Evolutionary conservation across 2,113 vertebrate species (phyloP).

Genomic region (Neolamprologus ventralis): DNA sequence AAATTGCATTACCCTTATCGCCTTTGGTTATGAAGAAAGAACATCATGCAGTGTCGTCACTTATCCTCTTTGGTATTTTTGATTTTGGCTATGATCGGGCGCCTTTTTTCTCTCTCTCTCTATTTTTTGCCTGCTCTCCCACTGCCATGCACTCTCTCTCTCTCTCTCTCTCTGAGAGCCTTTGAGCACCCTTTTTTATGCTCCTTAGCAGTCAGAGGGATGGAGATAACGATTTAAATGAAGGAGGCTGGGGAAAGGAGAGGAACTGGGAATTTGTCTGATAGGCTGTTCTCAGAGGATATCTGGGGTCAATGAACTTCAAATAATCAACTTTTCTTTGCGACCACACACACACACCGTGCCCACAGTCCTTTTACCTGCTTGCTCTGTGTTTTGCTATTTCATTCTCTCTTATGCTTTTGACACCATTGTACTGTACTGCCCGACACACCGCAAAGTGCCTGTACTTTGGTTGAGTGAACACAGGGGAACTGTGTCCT

Average conservation of each 20-base stretch:
- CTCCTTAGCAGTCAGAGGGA: conserved; percentile 18
- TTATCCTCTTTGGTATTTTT: conserved; percentile 40
- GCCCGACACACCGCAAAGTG: not conserved
- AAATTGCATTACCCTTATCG: conserved; percentile 1
- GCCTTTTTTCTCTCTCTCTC: not conserved
- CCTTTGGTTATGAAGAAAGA: conserved; percentile 29
- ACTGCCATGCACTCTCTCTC: not conserved
- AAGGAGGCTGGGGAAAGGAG: conserved; percentile 11
- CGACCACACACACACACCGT: not conserved
- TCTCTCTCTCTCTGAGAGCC: not conserved
- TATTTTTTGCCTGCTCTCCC: not conserved
- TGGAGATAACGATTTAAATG: conserved; percentile 43
- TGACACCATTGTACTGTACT: not conserved
- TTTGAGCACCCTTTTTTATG: conserved; percentile 34
- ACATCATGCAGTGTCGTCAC: conserved; percentile 18
- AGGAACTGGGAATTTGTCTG: conserved; percentile 20
- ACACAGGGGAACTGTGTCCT: not conserved
- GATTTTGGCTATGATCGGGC: conserved; percentile 22
- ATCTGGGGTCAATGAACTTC: conserved; percentile 10
- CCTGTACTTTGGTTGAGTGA: not conserved
- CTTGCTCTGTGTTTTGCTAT: not conserved
- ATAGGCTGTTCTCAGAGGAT: conserved; percentile 12
- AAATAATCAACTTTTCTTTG: conserved; percentile 28
- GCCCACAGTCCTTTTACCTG: not conserved
- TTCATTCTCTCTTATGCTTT: not conserved